phyloP scores from a whole-genome alignment of 2,113 vertebrate species.

The Varanus komodoensis region DNA sequence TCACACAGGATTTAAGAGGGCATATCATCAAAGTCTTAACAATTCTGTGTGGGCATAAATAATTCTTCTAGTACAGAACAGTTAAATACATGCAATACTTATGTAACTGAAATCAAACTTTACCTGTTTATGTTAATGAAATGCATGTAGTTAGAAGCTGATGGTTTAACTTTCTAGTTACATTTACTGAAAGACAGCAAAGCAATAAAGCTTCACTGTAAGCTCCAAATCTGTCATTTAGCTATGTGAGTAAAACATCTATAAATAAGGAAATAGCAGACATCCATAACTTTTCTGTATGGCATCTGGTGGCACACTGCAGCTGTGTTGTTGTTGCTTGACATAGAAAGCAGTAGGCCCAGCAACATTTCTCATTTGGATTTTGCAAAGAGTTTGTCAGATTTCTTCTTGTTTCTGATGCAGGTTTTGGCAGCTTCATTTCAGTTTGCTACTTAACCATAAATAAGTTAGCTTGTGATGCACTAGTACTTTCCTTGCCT shows the following conservation, averaged over 20 bases:
- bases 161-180: slow-evolving; percentile 6
- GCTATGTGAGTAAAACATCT: slow-evolving; percentile 19
- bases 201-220: slow-evolving; percentile 14
- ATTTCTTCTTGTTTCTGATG: slow-evolving; percentile 31
- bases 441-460: slow-evolving; percentile 21
- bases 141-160: neutral
- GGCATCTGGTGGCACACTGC: slow-evolving; percentile 9
- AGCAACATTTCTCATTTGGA: slow-evolving; percentile 23
- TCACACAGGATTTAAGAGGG: slow-evolving; percentile 3
- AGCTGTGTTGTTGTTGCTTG: slow-evolving; percentile 16
- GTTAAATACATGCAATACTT: slow-evolving; percentile 9
- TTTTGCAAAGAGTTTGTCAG: slow-evolving; percentile 5
- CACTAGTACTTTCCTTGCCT: neutral
- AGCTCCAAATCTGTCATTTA: slow-evolving; percentile 40
- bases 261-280: slow-evolving; percentile 27
- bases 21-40: neutral
- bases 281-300: slow-evolving; percentile 20
- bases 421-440: slow-evolving; percentile 20
- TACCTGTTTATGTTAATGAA: slow-evolving; percentile 60
- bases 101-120: slow-evolving; percentile 62
- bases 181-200: slow-evolving; percentile 21
- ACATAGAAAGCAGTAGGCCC: slow-evolving; percentile 23
- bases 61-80: neutral
- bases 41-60: neutral
- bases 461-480: slow-evolving; percentile 32